A percentile compares a stretch with the other conserved stretches of the same genome.
phyloP scores from a whole-genome alignment of 2,888 invertebrate genomes.

The Chaetoderma sp. region DNA sequence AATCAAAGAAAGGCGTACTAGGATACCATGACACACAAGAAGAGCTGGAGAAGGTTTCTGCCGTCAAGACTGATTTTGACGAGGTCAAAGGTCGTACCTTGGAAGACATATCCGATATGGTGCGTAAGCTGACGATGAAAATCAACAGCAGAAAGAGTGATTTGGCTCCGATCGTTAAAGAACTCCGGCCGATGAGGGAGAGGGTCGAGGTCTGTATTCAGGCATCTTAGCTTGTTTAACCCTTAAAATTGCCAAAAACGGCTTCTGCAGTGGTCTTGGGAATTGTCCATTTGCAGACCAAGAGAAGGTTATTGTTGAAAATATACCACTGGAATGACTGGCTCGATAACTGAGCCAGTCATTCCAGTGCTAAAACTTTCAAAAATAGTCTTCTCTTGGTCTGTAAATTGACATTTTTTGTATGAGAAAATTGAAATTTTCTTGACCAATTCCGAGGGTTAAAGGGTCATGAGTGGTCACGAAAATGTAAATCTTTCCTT shows the following conservation, averaged over 20 bases:
- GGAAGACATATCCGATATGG: slow-evolving; percentile 73
- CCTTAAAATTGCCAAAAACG: too few relatives aligned
- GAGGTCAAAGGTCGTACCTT: slow-evolving; percentile 72
- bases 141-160: slow-evolving; percentile 77
- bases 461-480: not conserved
- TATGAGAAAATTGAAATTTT: too few relatives aligned
- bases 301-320: too few relatives aligned
- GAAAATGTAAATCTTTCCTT: too few relatives aligned
- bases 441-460: too few relatives aligned
- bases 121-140: slow-evolving; percentile 72
- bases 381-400: too few relatives aligned
- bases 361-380: too few relatives aligned
- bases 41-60: slow-evolving; percentile 74
- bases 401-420: too few relatives aligned
- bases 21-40: slow-evolving; percentile 74
- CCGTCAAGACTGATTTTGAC: slow-evolving; percentile 72
- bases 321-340: too few relatives aligned
- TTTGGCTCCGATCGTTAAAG: slow-evolving; percentile 74
- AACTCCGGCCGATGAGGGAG: slow-evolving; percentile 78
- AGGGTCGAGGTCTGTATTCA: slow-evolving; percentile 70
- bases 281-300: too few relatives aligned
- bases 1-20: slow-evolving; percentile 66
- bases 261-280: too few relatives aligned
- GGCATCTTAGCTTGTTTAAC: not conserved
- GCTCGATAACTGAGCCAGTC: too few relatives aligned